phyloP scores from a whole-genome alignment of 2,888 invertebrate genomes.

The Baccha elongata region DNA sequence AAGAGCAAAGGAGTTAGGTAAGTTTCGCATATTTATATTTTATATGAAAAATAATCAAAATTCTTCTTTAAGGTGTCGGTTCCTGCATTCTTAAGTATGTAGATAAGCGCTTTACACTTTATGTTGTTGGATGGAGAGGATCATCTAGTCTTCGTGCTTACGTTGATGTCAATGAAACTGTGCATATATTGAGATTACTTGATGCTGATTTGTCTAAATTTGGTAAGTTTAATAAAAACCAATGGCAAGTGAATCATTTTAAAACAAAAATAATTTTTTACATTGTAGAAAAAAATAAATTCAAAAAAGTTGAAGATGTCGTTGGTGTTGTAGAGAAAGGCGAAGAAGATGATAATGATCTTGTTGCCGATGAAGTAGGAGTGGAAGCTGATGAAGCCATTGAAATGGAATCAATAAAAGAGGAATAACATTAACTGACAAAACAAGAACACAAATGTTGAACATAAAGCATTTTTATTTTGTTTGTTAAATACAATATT shows the following conservation, averaged over 20 bases:
- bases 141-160: conserved; percentile 93
- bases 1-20: conserved; percentile 88
- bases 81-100: conserved; percentile 90
- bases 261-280: background rate
- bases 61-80: conserved; percentile 83
- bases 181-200: conserved; percentile 93
- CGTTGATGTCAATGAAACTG: conserved; percentile 91
- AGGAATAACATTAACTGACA: conserved; percentile 8
- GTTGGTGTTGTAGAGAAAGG: conserved; percentile 80
- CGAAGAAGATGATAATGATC: conserved; percentile 75
- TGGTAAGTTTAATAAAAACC: conserved; percentile 83
- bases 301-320: conserved; percentile 85
- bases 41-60: background rate
- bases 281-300: conserved; percentile 83
- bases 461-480: conserved; percentile 18
- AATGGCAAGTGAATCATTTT: background rate
- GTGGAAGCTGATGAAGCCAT: conserved; percentile 1
- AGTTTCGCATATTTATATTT: background rate
- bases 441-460: background rate
- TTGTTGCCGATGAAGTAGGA: conserved; percentile 73
- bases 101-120: conserved; percentile 84
- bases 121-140: conserved; percentile 96
- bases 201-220: conserved; percentile 94
- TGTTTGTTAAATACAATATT: conserved; percentile 5
- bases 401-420: conserved; percentile 25